These are phyloP conservation scores for Halcyon smyrnensis DNA, from an alignment of 2,797 vertebrate genomes.

Conservation along the genomic window DNA sequence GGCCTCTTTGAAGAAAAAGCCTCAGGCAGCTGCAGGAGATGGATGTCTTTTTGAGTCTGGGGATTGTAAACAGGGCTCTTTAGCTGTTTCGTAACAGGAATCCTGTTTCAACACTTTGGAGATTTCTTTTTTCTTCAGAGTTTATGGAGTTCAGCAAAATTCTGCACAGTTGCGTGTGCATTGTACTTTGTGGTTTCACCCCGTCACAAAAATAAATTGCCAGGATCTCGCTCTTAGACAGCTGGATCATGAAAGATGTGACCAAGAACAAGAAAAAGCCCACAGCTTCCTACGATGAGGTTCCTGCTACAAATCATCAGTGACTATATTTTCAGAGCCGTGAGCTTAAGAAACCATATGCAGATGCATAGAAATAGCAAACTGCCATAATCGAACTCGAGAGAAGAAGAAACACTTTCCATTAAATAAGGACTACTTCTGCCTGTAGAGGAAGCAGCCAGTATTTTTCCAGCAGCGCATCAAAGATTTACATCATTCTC, in stretches of 20 bases:
- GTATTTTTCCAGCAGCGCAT: not conserved
- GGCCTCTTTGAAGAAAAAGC: not conserved
- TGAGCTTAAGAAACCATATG: not conserved
- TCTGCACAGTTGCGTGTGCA: not conserved
- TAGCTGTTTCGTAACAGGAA: slow-evolving; percentile 40
- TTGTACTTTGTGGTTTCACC: not conserved
- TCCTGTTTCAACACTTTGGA: slow-evolving; percentile 52
- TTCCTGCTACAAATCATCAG: not conserved
- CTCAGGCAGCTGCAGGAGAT: not conserved
- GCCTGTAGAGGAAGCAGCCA: not conserved
- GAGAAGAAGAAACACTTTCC: not conserved
- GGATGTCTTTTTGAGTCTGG: not conserved
- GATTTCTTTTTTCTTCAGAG: not conserved
- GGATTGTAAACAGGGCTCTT: slow-evolving; percentile 29
- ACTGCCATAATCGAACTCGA: not conserved
- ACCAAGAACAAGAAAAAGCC: not conserved
- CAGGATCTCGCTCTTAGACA: not conserved
- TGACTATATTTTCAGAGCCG: not conserved
- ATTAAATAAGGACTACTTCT: not conserved
- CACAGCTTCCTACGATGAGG: not conserved
- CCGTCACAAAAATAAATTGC: slow-evolving; percentile 11
- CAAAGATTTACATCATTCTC: not conserved
- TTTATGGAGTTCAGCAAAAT: slow-evolving; percentile 45
- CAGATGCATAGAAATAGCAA: not conserved
- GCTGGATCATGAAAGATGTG: slow-evolving; percentile 3